Evolutionary conservation across 2,797 vertebrate species (phyloP).

Genomic region (Champsocephalus esox): DNA sequence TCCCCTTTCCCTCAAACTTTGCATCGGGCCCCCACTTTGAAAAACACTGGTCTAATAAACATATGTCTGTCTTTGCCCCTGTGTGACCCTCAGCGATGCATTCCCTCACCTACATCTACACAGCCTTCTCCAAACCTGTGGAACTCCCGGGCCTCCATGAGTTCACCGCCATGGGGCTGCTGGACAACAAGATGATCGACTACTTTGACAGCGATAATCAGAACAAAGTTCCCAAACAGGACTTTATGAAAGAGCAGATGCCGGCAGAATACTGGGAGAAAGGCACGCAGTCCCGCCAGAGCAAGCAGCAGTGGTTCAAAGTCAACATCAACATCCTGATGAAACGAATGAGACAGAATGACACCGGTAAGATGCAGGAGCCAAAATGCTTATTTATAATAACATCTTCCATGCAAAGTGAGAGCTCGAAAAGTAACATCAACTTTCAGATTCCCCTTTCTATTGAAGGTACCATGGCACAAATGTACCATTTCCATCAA

Average conservation of each 20-base stretch:
- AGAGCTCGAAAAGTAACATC: no score
- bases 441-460: no score
- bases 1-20: no score
- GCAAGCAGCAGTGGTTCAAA: slow-evolving; percentile 81
- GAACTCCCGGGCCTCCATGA: slow-evolving; percentile 53
- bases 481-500: no score
- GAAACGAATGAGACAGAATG: slow-evolving; percentile 60
- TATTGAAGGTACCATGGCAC: no score
- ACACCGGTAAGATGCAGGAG: slow-evolving; percentile 25
- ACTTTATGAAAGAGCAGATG: slow-evolving; percentile 65
- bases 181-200: slow-evolving; percentile 76
- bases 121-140: slow-evolving; percentile 58
- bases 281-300: slow-evolving; percentile 71
- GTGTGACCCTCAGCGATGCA: slow-evolving; percentile 38
- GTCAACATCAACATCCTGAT: slow-evolving; percentile 79
- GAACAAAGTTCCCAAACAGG: slow-evolving; percentile 67
- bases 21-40: no score
- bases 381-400: no score
- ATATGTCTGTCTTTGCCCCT: neutral
- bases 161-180: slow-evolving; percentile 81
- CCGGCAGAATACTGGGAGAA: slow-evolving; percentile 45
- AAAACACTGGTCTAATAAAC: neutral
- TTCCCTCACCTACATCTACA: slow-evolving; percentile 81
- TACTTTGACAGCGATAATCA: slow-evolving; percentile 65
- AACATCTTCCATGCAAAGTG: no score